Evolutionary conservation across 1,140 invertebrate genomes (phyloP).

Genomic region (Belonocnema kinseyi): DNA sequence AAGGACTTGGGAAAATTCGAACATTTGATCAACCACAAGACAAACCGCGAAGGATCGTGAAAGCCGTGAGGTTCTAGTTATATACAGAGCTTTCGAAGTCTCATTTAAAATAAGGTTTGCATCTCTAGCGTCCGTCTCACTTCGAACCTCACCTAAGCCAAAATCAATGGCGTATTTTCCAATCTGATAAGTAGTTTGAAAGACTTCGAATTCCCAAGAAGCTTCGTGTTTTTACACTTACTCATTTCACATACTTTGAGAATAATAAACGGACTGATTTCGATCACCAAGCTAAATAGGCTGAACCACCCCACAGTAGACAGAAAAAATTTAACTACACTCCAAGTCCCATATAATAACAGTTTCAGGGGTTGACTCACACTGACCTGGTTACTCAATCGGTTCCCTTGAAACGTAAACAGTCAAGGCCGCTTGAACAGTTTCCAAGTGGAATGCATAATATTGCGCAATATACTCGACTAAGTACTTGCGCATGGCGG

Average conservation of each 20-base stretch:
- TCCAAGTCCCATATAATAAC: too few species aligned
- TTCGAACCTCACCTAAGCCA: conserved; percentile 5
- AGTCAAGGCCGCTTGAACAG: too few species aligned
- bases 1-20: background rate
- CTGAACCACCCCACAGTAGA: too few species aligned
- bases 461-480: too few species aligned
- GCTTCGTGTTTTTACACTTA: background rate
- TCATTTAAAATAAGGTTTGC: conserved; percentile 22
- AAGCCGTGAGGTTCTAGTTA: background rate
- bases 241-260: background rate
- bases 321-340: too few species aligned
- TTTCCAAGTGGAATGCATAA: too few species aligned
- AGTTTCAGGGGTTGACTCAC: too few species aligned
- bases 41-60: background rate
- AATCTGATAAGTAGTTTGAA: conserved; percentile 20
- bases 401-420: too few species aligned
- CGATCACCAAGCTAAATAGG: too few species aligned
- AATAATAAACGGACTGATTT: background rate
- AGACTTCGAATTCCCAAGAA: conserved; percentile 13
- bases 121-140: background rate
- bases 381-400: too few species aligned
- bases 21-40: conserved; percentile 13
- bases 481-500: too few species aligned
- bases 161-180: conserved; percentile 13
- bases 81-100: background rate